Percentiles rank a stretch among this genome's conserved stretches.
Conservation (phyloP, 2,113 vertebrate genomes). For the Falco punctatus region DNA sequence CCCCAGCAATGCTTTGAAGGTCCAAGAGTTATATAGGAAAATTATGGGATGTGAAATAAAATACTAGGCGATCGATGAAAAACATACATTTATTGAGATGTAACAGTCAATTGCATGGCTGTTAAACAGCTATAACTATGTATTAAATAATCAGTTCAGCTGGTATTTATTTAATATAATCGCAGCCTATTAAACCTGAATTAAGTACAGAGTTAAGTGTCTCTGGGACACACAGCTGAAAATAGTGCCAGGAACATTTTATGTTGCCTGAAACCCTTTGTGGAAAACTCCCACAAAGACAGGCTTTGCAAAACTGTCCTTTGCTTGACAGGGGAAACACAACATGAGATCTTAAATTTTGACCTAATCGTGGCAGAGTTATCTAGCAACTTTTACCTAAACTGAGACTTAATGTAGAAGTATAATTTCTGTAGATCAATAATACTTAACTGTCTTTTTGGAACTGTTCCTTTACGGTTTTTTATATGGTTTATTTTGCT, state of each 20-base stretch:
- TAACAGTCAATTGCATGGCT: constrained; percentile 72
- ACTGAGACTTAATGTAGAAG: background rate
- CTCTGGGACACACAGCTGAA: constrained; percentile 67
- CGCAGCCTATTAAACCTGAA: constrained; percentile 78
- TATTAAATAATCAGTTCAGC: constrained; percentile 80
- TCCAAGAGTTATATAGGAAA: background rate
- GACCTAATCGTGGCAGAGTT: background rate
- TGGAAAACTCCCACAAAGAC: constrained; percentile 51
- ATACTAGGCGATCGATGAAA: constrained; percentile 44
- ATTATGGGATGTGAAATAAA: constrained; percentile 38
- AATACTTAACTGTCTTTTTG: background rate
- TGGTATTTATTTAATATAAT: constrained; percentile 81
- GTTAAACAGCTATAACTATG: constrained; percentile 73
- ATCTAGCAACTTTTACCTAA: background rate
- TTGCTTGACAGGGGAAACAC: background rate
- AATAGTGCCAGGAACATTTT: constrained; percentile 70
- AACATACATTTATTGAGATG: constrained; percentile 73
- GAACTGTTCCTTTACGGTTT: background rate
- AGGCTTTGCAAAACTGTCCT: background rate
- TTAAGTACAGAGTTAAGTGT: constrained; percentile 77
- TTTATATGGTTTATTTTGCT: background rate
- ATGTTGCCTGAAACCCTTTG: constrained; percentile 62
- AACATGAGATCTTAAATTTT: background rate
- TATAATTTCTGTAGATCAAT: background rate
- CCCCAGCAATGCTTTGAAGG: background rate